Base-by-base conservation (phyloP, 2,888 invertebrate genomes). In the Vannuccia rotundouncinata region DNA sequence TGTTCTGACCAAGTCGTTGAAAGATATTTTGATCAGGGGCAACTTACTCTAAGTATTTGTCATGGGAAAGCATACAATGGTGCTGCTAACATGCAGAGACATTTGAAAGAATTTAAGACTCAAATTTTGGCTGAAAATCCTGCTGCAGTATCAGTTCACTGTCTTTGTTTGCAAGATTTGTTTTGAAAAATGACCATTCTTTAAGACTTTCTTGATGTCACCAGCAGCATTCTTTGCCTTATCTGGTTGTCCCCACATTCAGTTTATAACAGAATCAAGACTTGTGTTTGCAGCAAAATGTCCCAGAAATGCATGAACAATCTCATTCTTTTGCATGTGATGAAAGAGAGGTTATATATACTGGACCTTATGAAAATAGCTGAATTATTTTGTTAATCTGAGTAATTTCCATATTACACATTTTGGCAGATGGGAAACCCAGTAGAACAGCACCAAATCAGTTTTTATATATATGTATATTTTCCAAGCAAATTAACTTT, bases 211-310 rank as follows among this genome's bases (percentile, higher is more conserved):
- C 45, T 45, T 45, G 45, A 45, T 66, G 22, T 66, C 25, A 27
- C 66, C 66, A 66, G 13, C 22, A 22, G 66, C 66, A 66, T 66
- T 66, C 66, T 66, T 66, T 66, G 66, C 66, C 66, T 66, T 66
- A 66, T 66, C 25, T 22, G 66, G 66, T 66, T 66, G 10, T 66
- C 66, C 66, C 66, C 22, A n/a, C n/a, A n/a, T n/a, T n/a, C n/a
- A n/a, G n/a, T n/a, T n/a, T n/a, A n/a, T n/a, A n/a, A n/a, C n/a
- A n/a, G n/a, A n/a, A n/a, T n/a, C n/a, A n/a, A n/a, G n/a, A n/a
- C n/a, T n/a, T n/a, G n/a, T n/a, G n/a, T n/a, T n/a, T n/a, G n/a
- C n/a, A n/a, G n/a, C n/a, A n/a, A n/a, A n/a, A n/a, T n/a, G n/a
- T n/a, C n/a, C n/a, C n/a, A n/a, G n/a, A n/a, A n/a, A n/a, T n/a